Evolutionary conservation across 1,140 invertebrate genomes (phyloP).

Genomic region (Drosophila parvula): DNA sequence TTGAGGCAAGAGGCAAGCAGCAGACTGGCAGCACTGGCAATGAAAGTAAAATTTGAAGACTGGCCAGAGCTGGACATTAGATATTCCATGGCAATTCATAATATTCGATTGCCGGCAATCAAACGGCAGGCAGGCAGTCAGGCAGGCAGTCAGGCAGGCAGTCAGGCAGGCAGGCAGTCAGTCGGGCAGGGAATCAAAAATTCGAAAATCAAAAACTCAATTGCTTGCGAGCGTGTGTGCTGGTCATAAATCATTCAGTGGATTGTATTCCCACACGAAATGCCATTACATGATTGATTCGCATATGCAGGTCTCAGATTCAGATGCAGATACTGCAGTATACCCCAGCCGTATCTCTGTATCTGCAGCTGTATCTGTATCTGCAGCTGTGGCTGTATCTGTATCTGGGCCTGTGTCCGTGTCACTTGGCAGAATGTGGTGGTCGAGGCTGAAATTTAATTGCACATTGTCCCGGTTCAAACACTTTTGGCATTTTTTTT

Average conservation of each 20-base stretch:
- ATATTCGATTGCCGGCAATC: slow-evolving; percentile 38
- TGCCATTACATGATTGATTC: slow-evolving; percentile 67
- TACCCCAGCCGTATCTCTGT: neutral
- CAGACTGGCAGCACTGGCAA: slow-evolving; percentile 5
- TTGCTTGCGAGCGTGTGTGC: slow-evolving; percentile 19
- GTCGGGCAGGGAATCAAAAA: slow-evolving; percentile 12
- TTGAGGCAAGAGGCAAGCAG: neutral
- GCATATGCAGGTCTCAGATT: slow-evolving; percentile 27
- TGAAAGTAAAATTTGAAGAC: slow-evolving; percentile 24
- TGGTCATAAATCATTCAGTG: slow-evolving; percentile 57
- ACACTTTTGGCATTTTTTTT: slow-evolving; percentile 51
- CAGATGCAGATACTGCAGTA: slow-evolving; percentile 17
- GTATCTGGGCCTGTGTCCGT: slow-evolving; percentile 8
- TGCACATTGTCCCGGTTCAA: slow-evolving; percentile 44
- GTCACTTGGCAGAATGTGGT: slow-evolving; percentile 26
- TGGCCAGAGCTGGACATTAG: slow-evolving; percentile 9
- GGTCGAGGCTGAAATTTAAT: slow-evolving; percentile 49
- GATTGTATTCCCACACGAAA: slow-evolving; percentile 49
- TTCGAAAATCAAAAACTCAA: slow-evolving; percentile 38
- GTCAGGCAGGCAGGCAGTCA: slow-evolving; percentile 6
- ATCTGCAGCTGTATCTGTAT: neutral
- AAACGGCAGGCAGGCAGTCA: slow-evolving; percentile 17
- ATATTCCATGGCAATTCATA: slow-evolving; percentile 17
- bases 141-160: neutral
- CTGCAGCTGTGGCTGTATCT: neutral